A percentile compares a stretch with the other conserved stretches of the same genome.
These are phyloP conservation scores for Chlorocebus sabaeus DNA, from an alignment of 2,113 vertebrate genomes.

Conservation along the genomic window DNA sequence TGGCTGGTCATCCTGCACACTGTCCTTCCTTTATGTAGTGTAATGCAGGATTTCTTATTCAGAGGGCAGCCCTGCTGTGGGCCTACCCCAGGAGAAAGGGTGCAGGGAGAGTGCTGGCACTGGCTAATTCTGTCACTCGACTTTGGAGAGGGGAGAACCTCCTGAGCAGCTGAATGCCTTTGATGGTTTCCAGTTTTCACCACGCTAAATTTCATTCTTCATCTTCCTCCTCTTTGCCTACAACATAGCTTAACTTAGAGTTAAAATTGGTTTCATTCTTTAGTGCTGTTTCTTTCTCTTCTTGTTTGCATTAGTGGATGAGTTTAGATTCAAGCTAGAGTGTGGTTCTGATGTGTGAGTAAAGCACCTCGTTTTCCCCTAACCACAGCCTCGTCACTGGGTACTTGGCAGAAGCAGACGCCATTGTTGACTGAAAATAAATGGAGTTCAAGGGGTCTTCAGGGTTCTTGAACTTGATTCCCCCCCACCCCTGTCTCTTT, in stretches of 20 bases:
- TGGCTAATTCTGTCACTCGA: neutral
- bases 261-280: neutral
- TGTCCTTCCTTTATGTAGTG: rapidly evolving
- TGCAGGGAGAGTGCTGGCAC: neutral
- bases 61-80: neutral
- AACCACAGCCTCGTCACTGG: neutral
- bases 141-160: neutral
- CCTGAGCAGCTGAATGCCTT: neutral
- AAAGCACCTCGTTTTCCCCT: conserved; percentile 51
- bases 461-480: conserved; percentile 51
- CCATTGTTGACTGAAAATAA: conserved; percentile 78
- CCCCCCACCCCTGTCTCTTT: conserved; percentile 23
- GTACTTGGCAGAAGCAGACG: conserved; percentile 76
- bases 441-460: conserved; percentile 76
- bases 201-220: neutral
- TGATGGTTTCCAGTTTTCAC: neutral
- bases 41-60: neutral
- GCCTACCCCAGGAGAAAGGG: neutral
- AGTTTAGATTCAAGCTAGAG: conserved; percentile 57
- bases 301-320: neutral
- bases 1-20: neutral
- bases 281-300: neutral
- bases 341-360: conserved; percentile 48
- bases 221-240: neutral
- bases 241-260: neutral